Evolutionary conservation across 2,113 vertebrate genomes (phyloP).

Genomic region (Perognathus longimembris): DNA sequence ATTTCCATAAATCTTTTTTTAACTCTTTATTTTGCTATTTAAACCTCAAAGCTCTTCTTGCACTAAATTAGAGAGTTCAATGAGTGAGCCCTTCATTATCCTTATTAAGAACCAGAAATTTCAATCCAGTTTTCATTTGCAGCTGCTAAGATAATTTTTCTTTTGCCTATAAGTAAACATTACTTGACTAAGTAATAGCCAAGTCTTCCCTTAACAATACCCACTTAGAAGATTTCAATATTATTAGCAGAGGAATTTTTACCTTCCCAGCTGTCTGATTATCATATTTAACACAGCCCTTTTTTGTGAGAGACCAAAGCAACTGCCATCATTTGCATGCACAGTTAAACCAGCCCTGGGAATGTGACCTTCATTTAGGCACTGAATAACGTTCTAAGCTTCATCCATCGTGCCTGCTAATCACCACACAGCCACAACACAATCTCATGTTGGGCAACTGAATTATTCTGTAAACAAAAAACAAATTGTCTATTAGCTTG

Average conservation of each 20-base stretch:
- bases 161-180: slow-evolving; percentile 26
- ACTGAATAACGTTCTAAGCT: slow-evolving; percentile 47
- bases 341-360: background rate
- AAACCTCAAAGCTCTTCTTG: background rate
- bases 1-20: background rate
- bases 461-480: slow-evolving; percentile 65
- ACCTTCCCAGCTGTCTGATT: slow-evolving; percentile 59
- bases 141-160: background rate
- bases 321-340: slow-evolving; percentile 56
- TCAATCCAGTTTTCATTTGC: background rate
- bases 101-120: slow-evolving; percentile 35
- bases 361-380: slow-evolving; percentile 65
- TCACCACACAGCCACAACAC: background rate
- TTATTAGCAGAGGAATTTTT: slow-evolving; percentile 25
- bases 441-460: background rate
- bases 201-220: background rate
- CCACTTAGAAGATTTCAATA: slow-evolving; percentile 38
- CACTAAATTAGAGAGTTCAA: background rate
- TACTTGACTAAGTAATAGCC: background rate
- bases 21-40: background rate
- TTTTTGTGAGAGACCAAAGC: slow-evolving; percentile 26
- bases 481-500: slow-evolving; percentile 39
- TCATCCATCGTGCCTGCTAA: slow-evolving; percentile 60
- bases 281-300: slow-evolving; percentile 63
- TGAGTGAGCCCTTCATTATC: slow-evolving; percentile 4